Percentiles rank a stretch among this genome's conserved stretches.
Conservation (phyloP, 2,113 vertebrate genomes). For the Saccopteryx leptura region DNA sequence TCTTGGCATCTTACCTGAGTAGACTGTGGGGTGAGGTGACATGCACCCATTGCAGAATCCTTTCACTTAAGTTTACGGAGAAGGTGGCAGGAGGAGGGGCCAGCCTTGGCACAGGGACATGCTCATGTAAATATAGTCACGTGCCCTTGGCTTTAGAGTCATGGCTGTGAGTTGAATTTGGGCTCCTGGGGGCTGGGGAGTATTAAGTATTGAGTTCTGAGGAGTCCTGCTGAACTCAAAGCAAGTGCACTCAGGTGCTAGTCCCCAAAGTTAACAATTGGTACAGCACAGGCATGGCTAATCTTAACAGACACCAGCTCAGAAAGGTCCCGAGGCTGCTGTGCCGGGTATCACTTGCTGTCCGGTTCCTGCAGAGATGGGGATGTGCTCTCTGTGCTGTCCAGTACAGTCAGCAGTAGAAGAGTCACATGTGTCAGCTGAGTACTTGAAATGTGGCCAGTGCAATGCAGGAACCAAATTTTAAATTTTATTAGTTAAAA, state of each 20-base stretch:
- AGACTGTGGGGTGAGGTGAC: not conserved
- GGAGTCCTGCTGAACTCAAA: not conserved
- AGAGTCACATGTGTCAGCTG: not conserved
- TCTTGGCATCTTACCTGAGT: not conserved
- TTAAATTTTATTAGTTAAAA: conserved; percentile 5
- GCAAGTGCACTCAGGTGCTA: not conserved
- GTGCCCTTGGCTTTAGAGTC: not conserved
- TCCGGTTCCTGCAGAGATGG: not conserved
- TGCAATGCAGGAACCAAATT: not conserved
- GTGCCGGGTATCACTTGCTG: not conserved
- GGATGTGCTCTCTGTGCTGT: not conserved
- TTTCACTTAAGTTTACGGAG: conserved; percentile 14
- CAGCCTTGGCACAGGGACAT: not conserved
- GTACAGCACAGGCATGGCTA: not conserved
- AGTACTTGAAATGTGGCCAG: not conserved
- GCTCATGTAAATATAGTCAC: not conserved
- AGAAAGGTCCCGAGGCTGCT: too few species aligned
- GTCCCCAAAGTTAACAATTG: not conserved
- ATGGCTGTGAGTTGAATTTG: not conserved
- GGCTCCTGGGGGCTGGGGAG: not conserved
- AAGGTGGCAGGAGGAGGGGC: not conserved
- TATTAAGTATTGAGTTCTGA: conserved; percentile 25
- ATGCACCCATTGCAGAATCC: not conserved
- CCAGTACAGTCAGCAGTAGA: not conserved
- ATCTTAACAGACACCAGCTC: not conserved